Base-by-base conservation (phyloP, 2,797 vertebrate genomes). In the Kryptopterus vitreolus region DNA sequence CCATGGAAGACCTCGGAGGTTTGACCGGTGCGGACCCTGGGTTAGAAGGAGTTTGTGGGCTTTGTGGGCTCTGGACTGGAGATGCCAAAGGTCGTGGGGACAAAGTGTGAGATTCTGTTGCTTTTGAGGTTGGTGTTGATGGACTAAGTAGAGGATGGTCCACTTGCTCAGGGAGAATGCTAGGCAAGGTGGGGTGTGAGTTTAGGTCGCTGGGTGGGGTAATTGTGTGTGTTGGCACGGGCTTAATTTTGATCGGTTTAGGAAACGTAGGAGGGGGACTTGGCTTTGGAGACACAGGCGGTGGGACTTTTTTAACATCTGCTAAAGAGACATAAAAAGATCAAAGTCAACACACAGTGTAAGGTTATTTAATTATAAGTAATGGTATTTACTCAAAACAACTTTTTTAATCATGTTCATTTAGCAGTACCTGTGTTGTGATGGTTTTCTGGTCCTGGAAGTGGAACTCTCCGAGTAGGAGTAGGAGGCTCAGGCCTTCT, bases 231-330 rank as follows among this genome's bases (percentile, higher is more conserved):
- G 88, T 46, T 66, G 79, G 80, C 3, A 83, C 4, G 2, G 83
- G 75, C 75, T 85, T 86, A 11, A 83, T 78, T 88, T 92, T 93
- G 58, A 89, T 89, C 3, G 92, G 92, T 88, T 93, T 94, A 12
- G 92, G 97, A 5, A 92, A 90, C 3, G 91, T 93, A 0, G 96
- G 97, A 76, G 97, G 97, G 0, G 96, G 97, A 0, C 93, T 90
- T 1, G 97, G 97, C 88, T 99, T 98, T 22, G 96, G 96, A 46
- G 96, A 98, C 61, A 98, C 94, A 0, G 96, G 96, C n/a, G 97
- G 96, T 2, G 96, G 96, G 0, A 93, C 87, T 4, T 96, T 95
- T 89, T 95, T 98, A 65, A 93, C 85, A 66, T 98, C 97, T 95
- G 43, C 83, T 83, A 65, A 66, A 79, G 24, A 80, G 26, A 76